Conservation (phyloP, 1,140 invertebrate genomes). For the Drosophila eugracilis region DNA sequence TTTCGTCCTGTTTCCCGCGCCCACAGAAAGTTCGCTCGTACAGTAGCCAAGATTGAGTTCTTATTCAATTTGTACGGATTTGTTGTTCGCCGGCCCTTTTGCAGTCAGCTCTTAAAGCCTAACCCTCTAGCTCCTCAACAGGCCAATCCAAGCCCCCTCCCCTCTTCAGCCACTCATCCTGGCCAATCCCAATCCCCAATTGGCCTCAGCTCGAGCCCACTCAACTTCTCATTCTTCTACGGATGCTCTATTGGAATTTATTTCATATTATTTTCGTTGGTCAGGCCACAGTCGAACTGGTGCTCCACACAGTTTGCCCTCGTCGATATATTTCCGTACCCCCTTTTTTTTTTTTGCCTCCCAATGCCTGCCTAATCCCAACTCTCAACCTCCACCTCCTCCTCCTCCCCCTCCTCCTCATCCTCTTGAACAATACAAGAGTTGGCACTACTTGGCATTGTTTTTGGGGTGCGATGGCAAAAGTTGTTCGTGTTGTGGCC, state of each 20-base stretch:
- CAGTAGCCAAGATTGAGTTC: conserved; percentile 83
- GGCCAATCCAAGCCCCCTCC: conserved; percentile 4
- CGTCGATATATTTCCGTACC: not conserved
- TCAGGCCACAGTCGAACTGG: no score
- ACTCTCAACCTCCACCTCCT: not conserved
- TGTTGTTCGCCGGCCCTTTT: conserved; percentile 52
- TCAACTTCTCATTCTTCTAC: conserved; percentile 18
- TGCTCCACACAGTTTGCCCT: not conserved
- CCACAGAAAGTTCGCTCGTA: conserved; percentile 67
- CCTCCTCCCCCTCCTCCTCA: conserved; percentile 5
- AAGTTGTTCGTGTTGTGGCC: conserved; percentile 45
- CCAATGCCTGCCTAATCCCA: not conserved
- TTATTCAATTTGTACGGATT: conserved; percentile 83
- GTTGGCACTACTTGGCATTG: conserved; percentile 67
- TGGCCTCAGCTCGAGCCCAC: conserved; percentile 10
- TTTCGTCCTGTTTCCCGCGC: not conserved
- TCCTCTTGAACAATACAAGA: conserved; percentile 27
- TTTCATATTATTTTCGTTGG: conserved; percentile 73
- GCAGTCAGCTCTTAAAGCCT: conserved; percentile 23
- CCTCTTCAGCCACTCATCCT: not conserved
- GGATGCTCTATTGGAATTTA: conserved; percentile 63
- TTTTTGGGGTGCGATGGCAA: conserved; percentile 58
- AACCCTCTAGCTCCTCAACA: conserved; percentile 7
- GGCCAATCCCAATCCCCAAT: not conserved
- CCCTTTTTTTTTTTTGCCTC: not conserved